Conservation (phyloP, 2,888 invertebrate genomes). For the Hydroisotoma schaefferi region DNA sequence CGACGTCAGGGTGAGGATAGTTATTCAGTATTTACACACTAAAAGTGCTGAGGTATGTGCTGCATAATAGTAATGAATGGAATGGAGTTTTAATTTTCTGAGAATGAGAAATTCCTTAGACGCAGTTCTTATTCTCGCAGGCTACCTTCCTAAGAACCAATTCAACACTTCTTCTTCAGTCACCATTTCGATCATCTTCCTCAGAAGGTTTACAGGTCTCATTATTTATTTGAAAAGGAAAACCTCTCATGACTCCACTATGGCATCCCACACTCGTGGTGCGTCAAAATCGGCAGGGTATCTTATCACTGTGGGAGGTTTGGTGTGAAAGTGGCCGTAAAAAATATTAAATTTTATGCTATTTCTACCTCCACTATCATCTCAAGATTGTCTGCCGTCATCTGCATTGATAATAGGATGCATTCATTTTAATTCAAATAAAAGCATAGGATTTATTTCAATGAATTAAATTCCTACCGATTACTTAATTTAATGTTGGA, state of each 20-base stretch:
- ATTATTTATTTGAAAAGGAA: background rate
- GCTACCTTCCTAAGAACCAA: background rate
- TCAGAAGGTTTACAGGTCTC: background rate
- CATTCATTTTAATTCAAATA: background rate
- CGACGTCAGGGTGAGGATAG: background rate
- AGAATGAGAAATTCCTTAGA: constrained; percentile 1
- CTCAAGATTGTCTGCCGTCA: constrained; percentile 13
- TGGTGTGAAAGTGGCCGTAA: constrained; percentile 21
- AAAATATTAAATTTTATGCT: background rate
- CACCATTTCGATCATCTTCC: too few relatives aligned
- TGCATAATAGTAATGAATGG: background rate
- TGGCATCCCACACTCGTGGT: background rate
- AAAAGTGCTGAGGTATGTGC: background rate
- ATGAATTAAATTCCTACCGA: constrained; percentile 4
- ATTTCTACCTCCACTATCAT: constrained; percentile 4
- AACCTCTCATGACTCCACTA: background rate
- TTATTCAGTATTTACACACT: background rate
- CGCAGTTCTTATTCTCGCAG: background rate
- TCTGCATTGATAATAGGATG: background rate
- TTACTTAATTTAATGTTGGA: background rate
- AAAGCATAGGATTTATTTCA: background rate
- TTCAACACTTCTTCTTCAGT: background rate
- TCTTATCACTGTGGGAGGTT: constrained; percentile 41
- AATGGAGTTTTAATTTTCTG: background rate
- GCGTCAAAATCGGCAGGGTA: constrained; percentile 34